Percentiles rank a stretch among this genome's conserved stretches.
Conservation (phyloP, 2,888 invertebrate species). For the Eretmocerus hayati region DNA sequence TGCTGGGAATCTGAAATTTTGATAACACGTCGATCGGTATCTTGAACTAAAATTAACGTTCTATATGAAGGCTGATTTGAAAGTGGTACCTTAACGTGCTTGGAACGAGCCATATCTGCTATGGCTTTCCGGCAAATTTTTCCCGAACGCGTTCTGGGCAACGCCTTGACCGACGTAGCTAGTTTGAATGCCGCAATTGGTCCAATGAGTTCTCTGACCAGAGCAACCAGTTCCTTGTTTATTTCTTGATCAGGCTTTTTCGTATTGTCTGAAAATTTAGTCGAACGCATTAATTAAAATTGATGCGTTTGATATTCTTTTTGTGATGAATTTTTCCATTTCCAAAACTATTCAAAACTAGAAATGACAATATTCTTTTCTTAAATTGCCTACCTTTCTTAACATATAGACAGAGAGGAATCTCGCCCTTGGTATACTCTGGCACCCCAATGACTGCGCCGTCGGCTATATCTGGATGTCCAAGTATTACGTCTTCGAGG, state of each 20-base stretch:
- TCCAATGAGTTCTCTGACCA: constrained; percentile 64
- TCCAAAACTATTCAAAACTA: neutral
- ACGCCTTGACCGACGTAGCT: constrained; percentile 68
- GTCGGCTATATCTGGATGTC: constrained; percentile 80
- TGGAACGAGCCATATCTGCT: constrained; percentile 75
- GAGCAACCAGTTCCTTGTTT: constrained; percentile 51
- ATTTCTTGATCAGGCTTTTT: constrained; percentile 53
- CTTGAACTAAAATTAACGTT: too few relatives aligned
- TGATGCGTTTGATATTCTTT: neutral
- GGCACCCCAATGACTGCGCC: constrained; percentile 87
- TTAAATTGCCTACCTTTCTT: constrained; percentile 56
- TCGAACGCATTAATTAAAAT: neutral
- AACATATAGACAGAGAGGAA: constrained; percentile 82
- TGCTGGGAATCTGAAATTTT: constrained; percentile 61
- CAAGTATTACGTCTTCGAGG: constrained; percentile 80
- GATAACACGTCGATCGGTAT: too few relatives aligned
- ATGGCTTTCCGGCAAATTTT: constrained; percentile 78
- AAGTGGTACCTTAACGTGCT: constrained; percentile 69
- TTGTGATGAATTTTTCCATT: neutral
- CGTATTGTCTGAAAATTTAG: constrained; percentile 45
- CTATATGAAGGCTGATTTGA: too few relatives aligned
- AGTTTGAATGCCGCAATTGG: constrained; percentile 85
- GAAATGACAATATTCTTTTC: too few relatives aligned
- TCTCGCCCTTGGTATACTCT: constrained; percentile 82
- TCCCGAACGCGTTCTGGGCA: constrained; percentile 85